Conservation (phyloP, 2,797 vertebrate species). For the Alectoris magna region DNA sequence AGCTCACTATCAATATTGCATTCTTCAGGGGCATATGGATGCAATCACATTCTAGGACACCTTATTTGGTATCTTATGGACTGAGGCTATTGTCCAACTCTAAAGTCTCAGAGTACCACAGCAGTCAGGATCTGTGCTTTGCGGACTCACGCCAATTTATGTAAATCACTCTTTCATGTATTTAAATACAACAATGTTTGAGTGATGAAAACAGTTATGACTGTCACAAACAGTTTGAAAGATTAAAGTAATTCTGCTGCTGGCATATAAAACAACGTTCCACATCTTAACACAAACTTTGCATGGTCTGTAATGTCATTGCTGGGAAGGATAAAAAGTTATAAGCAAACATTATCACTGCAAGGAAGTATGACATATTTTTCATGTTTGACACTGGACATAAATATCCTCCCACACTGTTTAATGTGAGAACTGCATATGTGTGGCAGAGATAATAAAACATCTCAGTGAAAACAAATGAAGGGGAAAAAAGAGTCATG, state of each 20-base stretch:
- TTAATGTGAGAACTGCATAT: constrained; percentile 61
- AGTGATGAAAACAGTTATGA: constrained; percentile 72
- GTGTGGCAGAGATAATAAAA: constrained; percentile 64
- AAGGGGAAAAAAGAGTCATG: constrained; percentile 17
- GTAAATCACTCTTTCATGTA: constrained; percentile 70
- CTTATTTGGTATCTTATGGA: constrained; percentile 65
- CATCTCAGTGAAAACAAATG: constrained; percentile 67
- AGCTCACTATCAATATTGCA: constrained; percentile 18
- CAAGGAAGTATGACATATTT: constrained; percentile 56
- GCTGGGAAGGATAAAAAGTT: constrained; percentile 53
- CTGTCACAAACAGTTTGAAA: constrained; percentile 72
- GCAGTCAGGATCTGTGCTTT: constrained; percentile 43
- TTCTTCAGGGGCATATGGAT: constrained; percentile 70
- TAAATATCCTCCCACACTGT: constrained; percentile 69
- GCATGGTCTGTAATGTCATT: constrained; percentile 44
- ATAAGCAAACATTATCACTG: constrained; percentile 60
- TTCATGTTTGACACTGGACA: constrained; percentile 57
- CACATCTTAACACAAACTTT: constrained; percentile 56
- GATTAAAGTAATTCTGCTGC: constrained; percentile 72
- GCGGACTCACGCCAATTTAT: constrained; percentile 38
- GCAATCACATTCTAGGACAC: constrained; percentile 70
- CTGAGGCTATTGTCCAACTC: constrained; percentile 61
- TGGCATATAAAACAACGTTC: constrained; percentile 48
- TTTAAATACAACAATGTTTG: constrained; percentile 57
- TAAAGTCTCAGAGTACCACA: constrained; percentile 43